Evolutionary conservation across 1,140 invertebrate genomes (phyloP).

Genomic region (Harpegnathos saltator): DNA sequence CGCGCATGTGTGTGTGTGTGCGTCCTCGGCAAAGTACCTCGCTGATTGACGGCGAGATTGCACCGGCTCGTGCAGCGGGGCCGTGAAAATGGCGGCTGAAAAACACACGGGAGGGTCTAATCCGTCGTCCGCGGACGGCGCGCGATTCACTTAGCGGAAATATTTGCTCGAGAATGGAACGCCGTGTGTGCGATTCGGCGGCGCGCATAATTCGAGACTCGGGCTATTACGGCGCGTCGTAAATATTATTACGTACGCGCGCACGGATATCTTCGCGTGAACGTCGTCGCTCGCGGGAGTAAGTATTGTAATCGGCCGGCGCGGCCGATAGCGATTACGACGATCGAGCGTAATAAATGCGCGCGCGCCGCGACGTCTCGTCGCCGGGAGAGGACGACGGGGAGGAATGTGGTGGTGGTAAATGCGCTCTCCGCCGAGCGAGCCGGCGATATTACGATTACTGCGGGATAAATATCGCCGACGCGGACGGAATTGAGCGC

Average conservation of each 20-base stretch:
- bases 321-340: not conserved
- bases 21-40: not conserved
- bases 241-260: not conserved
- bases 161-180: not conserved
- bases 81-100: slow-evolving; percentile 18
- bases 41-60: slow-evolving; percentile 29
- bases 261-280: not conserved
- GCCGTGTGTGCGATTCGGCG: no score
- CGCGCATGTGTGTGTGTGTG: no score
- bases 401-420: no score
- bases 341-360: not conserved
- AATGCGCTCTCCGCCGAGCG: no score
- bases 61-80: not conserved
- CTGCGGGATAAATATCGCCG: slow-evolving; percentile 7
- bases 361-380: no score
- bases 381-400: no score
- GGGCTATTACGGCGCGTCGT: no score
- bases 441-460: no score
- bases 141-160: slow-evolving; percentile 24
- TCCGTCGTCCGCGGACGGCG: not conserved
- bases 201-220: no score
- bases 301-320: not conserved
- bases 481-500: not conserved
- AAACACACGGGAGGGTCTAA: not conserved
- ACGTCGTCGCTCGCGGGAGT: not conserved